Conservation (phyloP, 2,113 vertebrate species). For the Trinectes maculatus region DNA sequence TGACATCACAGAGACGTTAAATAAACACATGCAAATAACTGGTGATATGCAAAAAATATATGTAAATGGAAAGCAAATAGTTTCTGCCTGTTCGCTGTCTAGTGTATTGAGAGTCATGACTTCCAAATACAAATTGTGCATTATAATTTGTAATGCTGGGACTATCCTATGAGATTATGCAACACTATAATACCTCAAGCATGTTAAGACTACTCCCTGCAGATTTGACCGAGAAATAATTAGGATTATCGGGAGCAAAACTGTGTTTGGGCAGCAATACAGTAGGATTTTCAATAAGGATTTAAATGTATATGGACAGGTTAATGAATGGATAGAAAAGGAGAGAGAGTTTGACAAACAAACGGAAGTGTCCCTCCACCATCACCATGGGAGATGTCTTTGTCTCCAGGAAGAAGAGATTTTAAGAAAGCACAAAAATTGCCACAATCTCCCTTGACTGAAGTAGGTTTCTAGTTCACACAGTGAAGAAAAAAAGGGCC, state of each 20-base stretch:
- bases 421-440: constrained; percentile 1
- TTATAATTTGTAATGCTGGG: constrained; percentile 48
- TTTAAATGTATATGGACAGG: constrained; percentile 12
- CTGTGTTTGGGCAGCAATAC: constrained; percentile 8
- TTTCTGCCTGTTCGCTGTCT: constrained; percentile 40
- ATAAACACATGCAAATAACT: constrained; percentile 58
- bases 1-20: constrained; percentile 53
- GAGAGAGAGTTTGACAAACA: background rate
- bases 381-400: background rate
- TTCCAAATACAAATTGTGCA: constrained; percentile 55
- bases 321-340: background rate
- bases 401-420: background rate
- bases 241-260: constrained; percentile 26
- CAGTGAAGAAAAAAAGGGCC: constrained; percentile 7
- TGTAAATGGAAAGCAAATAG: constrained; percentile 45
- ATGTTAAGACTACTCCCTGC: constrained; percentile 49
- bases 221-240: constrained; percentile 39
- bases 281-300: background rate
- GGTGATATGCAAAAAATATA: constrained; percentile 37
- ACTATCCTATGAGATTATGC: constrained; percentile 40
- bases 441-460: constrained; percentile 6
- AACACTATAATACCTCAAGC: constrained; percentile 52
- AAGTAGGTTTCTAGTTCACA: constrained; percentile 14
- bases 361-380: background rate
- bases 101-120: constrained; percentile 49